Evolutionary conservation across 92 coral and sea anemone species (phyloP).

Genomic region (Phenganax stokvisi): DNA sequence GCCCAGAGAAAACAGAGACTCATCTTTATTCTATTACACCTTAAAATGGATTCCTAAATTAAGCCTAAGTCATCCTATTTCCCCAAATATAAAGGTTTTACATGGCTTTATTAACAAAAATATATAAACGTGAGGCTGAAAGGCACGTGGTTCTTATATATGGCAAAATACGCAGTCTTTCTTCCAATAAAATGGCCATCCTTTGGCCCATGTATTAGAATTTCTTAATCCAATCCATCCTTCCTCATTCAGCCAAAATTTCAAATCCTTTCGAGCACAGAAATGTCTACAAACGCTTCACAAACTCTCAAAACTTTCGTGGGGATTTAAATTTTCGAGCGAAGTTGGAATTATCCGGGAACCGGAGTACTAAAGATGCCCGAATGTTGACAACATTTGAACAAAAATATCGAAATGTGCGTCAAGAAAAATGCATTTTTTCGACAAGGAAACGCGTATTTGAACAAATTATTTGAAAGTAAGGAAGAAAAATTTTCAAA

Average conservation of each 20-base stretch:
- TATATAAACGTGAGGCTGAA: too few relatives aligned
- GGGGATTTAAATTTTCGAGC: slow-evolving; percentile 37
- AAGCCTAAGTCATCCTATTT: too few relatives aligned
- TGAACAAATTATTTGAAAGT: neutral
- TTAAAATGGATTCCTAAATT: too few relatives aligned
- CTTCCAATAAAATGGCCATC: too few relatives aligned
- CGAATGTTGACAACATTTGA: slow-evolving; percentile 99
- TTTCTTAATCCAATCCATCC: neutral
- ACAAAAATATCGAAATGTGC: slow-evolving; percentile 40
- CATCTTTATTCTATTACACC: too few relatives aligned
- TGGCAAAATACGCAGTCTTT: too few relatives aligned
- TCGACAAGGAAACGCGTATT: neutral
- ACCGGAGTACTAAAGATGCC: slow-evolving; percentile 66
- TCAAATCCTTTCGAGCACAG: neutral
- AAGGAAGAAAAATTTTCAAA: neutral
- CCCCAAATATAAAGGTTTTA: too few relatives aligned
- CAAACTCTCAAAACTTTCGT: slow-evolving; percentile 1
- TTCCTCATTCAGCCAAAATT: neutral
- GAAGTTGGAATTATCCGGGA: slow-evolving; percentile 78
- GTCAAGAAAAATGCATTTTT: neutral
- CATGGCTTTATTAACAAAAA: too few relatives aligned
- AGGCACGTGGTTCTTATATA: too few relatives aligned
- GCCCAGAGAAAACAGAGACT: too few relatives aligned
- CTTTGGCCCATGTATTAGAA: too few relatives aligned
- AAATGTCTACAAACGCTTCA: neutral